These are phyloP conservation scores for Grammomys dolichurus DNA, from an alignment of 2,113 vertebrate genomes.

Conservation along the genomic window DNA sequence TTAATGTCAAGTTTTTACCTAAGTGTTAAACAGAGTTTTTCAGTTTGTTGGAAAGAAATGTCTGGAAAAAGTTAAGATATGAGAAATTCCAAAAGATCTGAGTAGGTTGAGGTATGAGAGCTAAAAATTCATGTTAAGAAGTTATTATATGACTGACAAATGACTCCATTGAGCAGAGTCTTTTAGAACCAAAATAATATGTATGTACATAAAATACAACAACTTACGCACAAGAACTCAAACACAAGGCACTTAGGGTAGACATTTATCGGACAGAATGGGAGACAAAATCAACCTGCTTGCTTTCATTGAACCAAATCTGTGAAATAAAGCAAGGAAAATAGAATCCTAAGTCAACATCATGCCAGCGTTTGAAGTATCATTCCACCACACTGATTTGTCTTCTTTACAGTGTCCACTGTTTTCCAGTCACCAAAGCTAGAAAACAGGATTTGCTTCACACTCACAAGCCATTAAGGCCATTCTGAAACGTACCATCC, in stretches of 20 bases:
- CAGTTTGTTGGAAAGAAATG: neutral
- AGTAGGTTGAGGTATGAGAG: neutral
- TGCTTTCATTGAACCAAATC: neutral
- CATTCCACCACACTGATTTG: neutral
- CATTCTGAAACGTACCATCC: neutral
- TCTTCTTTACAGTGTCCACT: neutral
- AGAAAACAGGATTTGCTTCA: neutral
- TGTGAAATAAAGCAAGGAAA: neutral
- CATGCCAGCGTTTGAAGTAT: neutral
- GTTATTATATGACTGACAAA: neutral
- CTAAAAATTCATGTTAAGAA: neutral
- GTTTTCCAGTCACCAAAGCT: neutral
- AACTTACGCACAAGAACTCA: slow-evolving; percentile 16
- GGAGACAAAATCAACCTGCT: neutral
- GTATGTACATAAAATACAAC: neutral
- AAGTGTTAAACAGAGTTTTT: neutral
- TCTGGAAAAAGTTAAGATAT: neutral
- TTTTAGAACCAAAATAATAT: neutral
- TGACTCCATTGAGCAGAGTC: neutral
- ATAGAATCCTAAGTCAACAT: neutral
- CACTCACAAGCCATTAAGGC: neutral
- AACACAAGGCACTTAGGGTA: neutral
- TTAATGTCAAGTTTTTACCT: neutral
- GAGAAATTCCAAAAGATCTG: neutral
- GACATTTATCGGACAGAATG: slow-evolving; percentile 1